Evolutionary conservation across 2,797 vertebrate species (phyloP).

Genomic region (Sebastes steindachneri): DNA sequence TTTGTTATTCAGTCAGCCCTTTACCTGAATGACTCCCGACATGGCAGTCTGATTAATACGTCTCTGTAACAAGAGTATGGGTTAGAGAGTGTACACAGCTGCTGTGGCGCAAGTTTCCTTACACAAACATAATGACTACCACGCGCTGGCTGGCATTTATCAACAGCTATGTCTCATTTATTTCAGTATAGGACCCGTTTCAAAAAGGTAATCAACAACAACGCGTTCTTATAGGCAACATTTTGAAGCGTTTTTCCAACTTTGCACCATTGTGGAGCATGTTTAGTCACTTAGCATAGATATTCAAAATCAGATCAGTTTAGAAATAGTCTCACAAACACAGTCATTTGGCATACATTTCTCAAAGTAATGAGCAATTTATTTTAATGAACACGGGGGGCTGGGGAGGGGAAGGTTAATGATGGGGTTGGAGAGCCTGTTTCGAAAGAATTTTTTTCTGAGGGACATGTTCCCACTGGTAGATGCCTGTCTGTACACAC

Average conservation of each 20-base stretch:
- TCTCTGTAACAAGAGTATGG: conserved; percentile 53
- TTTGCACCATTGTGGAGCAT: not conserved
- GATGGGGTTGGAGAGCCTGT: conserved; percentile 47
- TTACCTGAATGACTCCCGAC: conserved; percentile 4
- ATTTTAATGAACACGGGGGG: conserved; percentile 26
- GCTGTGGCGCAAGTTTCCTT: conserved; percentile 60
- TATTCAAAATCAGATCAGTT: conserved; percentile 11
- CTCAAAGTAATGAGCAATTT: conserved; percentile 45
- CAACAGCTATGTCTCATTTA: conserved; percentile 48
- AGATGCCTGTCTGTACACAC: conserved; percentile 66
- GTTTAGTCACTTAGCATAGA: not conserved
- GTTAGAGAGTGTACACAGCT: conserved; percentile 82
- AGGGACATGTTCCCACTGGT: conserved; percentile 74
- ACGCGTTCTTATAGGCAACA: not conserved
- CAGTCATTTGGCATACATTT: conserved; percentile 53
- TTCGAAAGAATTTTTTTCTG: conserved; percentile 43
- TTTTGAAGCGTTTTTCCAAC: not conserved
- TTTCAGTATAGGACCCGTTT: conserved; percentile 43
- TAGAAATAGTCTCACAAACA: conserved; percentile 39
- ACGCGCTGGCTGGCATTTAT: conserved; percentile 61
- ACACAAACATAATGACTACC: conserved; percentile 75
- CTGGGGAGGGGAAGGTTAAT: conserved; percentile 52
- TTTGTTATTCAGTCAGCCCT: conserved; percentile 1
- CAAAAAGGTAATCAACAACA: conserved; percentile 52
- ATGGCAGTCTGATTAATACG: conserved; percentile 53